Evolutionary conservation across 1,140 invertebrate genomes (phyloP).

Genomic region (Nixonia krombeini): DNA sequence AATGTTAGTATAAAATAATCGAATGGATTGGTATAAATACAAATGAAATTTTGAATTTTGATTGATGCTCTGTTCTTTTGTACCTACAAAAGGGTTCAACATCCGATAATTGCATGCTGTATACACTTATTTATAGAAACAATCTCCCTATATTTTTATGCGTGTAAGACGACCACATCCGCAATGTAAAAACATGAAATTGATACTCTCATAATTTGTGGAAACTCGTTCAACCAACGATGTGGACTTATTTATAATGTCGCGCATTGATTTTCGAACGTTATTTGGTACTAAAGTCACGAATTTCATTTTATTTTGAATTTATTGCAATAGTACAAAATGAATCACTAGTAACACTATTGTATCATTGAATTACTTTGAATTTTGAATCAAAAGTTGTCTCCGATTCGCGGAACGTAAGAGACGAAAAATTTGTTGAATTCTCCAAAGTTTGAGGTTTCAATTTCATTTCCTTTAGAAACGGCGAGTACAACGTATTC

Average conservation of each 20-base stretch:
- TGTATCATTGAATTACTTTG: too few species aligned
- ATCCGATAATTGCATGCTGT: too few species aligned
- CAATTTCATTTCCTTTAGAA: constrained; percentile 70
- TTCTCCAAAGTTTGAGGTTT: constrained; percentile 65
- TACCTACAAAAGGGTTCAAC: too few species aligned
- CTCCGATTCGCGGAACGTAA: too few species aligned
- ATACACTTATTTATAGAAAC: too few species aligned
- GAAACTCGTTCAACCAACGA: constrained; percentile 17
- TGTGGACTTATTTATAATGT: neutral
- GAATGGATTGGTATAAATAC: too few species aligned
- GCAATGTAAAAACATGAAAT: constrained; percentile 63
- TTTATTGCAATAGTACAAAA: neutral
- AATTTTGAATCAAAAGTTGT: too few species aligned
- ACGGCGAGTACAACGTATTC: constrained; percentile 77
- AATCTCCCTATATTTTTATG: too few species aligned
- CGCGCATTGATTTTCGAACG: neutral
- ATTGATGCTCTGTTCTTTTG: too few species aligned
- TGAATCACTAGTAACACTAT: neutral
- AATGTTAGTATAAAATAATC: too few species aligned
- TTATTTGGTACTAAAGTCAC: neutral
- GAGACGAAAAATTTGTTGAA: too few species aligned
- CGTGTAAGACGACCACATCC: constrained; percentile 6
- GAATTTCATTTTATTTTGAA: neutral
- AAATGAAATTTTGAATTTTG: too few species aligned
- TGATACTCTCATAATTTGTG: constrained; percentile 60